Evolutionary conservation across 2,113 vertebrate genomes (phyloP), one percentile per base, ranked within the genome.

Genomic region (Ceuthmochares aereus): DNA sequence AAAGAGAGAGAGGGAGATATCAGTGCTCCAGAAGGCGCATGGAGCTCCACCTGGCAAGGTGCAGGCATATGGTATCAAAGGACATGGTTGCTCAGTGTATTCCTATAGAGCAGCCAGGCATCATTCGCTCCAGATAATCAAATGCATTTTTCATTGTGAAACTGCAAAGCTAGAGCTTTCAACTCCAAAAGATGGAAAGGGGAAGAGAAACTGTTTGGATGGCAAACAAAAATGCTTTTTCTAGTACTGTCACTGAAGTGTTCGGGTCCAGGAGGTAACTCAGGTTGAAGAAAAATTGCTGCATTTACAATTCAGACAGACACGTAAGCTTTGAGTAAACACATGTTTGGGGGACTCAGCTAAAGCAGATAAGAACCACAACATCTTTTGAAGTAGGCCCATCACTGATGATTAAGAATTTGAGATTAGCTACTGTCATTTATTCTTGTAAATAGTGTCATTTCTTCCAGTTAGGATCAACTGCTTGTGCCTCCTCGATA

Each of bases 391-490:
- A 97, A 94, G 84, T 72, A 95, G 93, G 67, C 62, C 89, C 92
- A 84, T 97, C 95, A 94, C 82, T 91, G 96, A 96, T 97, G 97
- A 97, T 97, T 97, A 96, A 49, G 79, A 96, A 91, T 96, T 52
- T 92, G 91, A 97, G 93, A 96, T 95, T 97, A 77, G 84, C 95
- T 98, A 94, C 68, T 66, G 22, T 97, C 97, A 97, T 96, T 98
- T 98, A 96, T 95, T 91, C 91, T 95, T 90, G 89, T 96, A 98
- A 98, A 98, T 85, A 98, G 84, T 97, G 93, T 97, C 94, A 97
- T 98, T 97, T 98, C 70, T 97, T 96, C 96, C 96, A 98, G 97
- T 97, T 98, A 98, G 97, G 96, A 96, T 96, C 95, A 96, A 93
- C 95, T 59, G 76, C 88, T 96, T 77, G 42, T 88, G 94, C 90